phyloP scores from a whole-genome alignment of 2,113 vertebrate genomes.

The Plecotus auritus region DNA sequence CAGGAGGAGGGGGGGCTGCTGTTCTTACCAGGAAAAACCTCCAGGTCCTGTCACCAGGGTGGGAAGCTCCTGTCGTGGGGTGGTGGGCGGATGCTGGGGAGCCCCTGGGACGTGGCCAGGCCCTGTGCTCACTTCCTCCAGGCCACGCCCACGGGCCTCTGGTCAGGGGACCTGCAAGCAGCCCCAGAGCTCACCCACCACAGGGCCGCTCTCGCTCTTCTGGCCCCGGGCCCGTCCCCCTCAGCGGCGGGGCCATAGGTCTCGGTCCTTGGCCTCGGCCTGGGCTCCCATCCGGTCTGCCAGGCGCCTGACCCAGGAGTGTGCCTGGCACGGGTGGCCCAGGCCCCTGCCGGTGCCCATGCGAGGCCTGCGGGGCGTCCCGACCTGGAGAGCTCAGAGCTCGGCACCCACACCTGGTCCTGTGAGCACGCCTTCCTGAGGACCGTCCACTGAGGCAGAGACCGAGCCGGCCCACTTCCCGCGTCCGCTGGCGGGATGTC shows the following conservation, averaged over 20 bases:
- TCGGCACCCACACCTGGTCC: too few species aligned
- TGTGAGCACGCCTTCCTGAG: too few species aligned
- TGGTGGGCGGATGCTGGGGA: not conserved
- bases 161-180: not conserved
- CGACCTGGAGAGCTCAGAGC: too few species aligned
- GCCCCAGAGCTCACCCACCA: not conserved
- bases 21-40: not conserved
- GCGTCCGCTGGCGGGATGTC: too few species aligned
- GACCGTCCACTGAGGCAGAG: too few species aligned
- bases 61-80: not conserved
- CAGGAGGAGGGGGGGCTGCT: not conserved
- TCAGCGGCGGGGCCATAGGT: too few species aligned
- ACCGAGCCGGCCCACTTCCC: too few species aligned
- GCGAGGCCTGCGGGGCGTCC: too few species aligned
- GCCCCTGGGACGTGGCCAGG: not conserved
- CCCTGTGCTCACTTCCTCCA: not conserved
- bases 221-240: too few species aligned
- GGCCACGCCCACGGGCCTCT: too few species aligned
- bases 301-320: not conserved
- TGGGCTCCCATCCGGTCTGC: not conserved
- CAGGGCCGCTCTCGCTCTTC: not conserved
- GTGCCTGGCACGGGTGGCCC: not conserved
- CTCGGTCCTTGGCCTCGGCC: not conserved
- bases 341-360: too few species aligned
- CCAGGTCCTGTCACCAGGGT: not conserved